Evolutionary conservation across 92 coral and sea anemone genomes (phyloP), one percentile per base, ranked within the genome.

Genomic region (Phenganax stokvisi): DNA sequence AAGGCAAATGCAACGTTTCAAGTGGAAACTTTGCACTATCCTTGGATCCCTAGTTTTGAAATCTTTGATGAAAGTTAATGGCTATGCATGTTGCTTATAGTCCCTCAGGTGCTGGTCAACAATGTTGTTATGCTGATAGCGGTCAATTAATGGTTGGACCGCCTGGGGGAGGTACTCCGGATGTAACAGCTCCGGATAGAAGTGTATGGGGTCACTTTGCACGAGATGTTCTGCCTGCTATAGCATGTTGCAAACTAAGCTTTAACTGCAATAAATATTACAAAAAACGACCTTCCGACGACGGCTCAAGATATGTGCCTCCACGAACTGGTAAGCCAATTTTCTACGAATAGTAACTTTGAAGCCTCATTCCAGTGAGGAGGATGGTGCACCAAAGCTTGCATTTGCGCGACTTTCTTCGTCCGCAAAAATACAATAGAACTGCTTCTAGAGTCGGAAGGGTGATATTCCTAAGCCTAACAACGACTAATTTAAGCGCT

Each of bases 131-230:
- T 54, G 90, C 87, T 62, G 10, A 20, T 16, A 51, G 64, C 71
- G 97, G 97, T 9, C 78, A 79, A 78, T 76, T 92, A 37, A 84
- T 92, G 85, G 71, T 92, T 51, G 88, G 90, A 16, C 82, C 86
- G 57, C 88, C 89, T 1, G 82, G 83, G 47, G 97, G 97, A 51
- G 85, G 91, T 57, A 83, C 86, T 62, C 87, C 89, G 57, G 87
- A 87, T 60, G 87, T 88, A 74, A 81, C 89, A 10, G 90, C 87
- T 67, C 88, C 82, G 3, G 89, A 89, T 73, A 78, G 0, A 13
- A 15, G 15, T 17, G 25, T 8, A n/a, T 57, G 8, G 10, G 56
- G 10, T 20, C 66, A 79, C n/a, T 37, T 57, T 8, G 13, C 16
- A 10, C 17, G 3, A 17, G 85, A 82, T 12, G 85, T 77, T 3